Evolutionary conservation across 2,888 invertebrate genomes (phyloP), one percentile per base, ranked within the genome.

Genomic region (Apotomis turbidana): DNA sequence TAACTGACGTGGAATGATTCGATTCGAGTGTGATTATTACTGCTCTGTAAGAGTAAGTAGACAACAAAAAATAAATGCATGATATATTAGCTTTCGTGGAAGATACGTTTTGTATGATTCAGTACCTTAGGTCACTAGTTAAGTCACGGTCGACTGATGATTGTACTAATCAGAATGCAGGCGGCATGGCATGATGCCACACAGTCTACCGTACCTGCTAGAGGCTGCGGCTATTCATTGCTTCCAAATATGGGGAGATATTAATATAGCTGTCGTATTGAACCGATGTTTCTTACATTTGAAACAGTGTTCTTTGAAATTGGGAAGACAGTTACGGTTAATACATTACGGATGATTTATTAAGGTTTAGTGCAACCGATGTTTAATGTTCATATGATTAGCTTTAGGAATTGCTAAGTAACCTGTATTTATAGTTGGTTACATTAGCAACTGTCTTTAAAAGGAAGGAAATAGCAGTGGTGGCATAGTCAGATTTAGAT

Each of bases 141-240:
- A 54, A 64, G 54, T 64, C 64, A 64, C 12, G 27, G 36, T 52
- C 6, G 38, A 15, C 12, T 38, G 15, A 62, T 70, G 41, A 64
- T 46, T 66, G n/a, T 54, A 52, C 59, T 58, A 63, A 68, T 72
- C 38, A 68, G 59, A 68, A 72, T 72, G 72, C 72, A 68, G 44
- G 52, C 62, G 12, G 52, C 68, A 59, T 13, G 0, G 46, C 5
- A 52, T 58, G 68, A 62, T 63, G 72, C 72, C 72, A 72, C 46
- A 55, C 59, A 3, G 72, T 72, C 68, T 72, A 62, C 52, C 57
- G 62, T 51, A 51, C 58, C 49, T 13, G 36, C 41, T 27, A 57
- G 41, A 51, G 57, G 41, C 38, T 51, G 63, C 51, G 8, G 57
- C 27, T 15, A 71, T 66, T 38, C 46, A 57, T 46, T 41, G 60